Base-by-base conservation (phyloP, 2,888 invertebrate species). In the Scelioninae gen. 2 region DNA sequence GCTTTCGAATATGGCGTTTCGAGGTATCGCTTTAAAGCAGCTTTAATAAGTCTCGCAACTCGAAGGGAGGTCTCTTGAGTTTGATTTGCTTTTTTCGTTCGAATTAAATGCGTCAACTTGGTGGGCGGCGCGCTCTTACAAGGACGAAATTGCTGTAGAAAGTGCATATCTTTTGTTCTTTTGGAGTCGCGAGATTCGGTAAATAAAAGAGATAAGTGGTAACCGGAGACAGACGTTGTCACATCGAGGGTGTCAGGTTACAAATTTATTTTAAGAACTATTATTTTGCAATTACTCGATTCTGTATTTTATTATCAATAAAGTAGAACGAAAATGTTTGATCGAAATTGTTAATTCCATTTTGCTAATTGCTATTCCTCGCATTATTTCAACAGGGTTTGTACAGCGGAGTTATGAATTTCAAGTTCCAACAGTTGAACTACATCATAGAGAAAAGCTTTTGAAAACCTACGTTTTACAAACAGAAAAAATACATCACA, bases 21-120 rank as follows among this genome's bases (percentile, higher is more conserved):
- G 45, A 4, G 25, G 58, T 53, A 60, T 68, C 60, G 4, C 60
- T 68, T 68, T 60, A 68, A 60, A 22, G 16, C n/a, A 4, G 16
- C 67, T 68, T 68, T 68, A 58, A 68, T 52, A 18, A 16, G 28
- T 33, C 46, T n/a, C 4, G n/a, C 15, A 16, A 31, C 7, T 9
- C 7, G 31, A n/a, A 22, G 6, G 16, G 16, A 15, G 9, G 19
- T 22, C 2, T 45, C 25, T 7, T 1, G 25, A 45, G 6, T 25
- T 25, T 31, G 33, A 57, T 57, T 57, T 15, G 48, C 18, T 19
- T 9, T 46, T 57, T 65, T 31, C 31, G 37, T 45, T 52, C 15
- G 39, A 45, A 53, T 52, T 53, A 33, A 52, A 52, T 11, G 37
- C 25, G 63, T 63, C 45, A 52, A 39, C 22, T 60, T 22, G 28